phyloP scores from a whole-genome alignment of 2,888 invertebrate genomes.

The Lasioglossum vierecki region DNA sequence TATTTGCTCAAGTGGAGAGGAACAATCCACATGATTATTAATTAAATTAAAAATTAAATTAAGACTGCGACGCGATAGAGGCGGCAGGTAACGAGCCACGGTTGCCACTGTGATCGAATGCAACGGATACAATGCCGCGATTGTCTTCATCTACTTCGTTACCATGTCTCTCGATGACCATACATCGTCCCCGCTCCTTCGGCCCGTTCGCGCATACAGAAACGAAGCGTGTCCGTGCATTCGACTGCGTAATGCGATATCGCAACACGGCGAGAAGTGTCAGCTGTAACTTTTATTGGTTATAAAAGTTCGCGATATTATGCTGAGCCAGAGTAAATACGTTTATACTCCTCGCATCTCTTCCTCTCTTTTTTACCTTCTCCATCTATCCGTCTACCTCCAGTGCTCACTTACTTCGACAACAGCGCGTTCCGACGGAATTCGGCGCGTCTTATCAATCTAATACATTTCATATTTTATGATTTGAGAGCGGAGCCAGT shows the following conservation, averaged over 20 bases:
- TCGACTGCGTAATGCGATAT: constrained; percentile 67
- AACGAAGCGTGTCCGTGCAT: constrained; percentile 62
- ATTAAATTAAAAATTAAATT: too few relatives aligned
- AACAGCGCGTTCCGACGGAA: constrained; percentile 25
- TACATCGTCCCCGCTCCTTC: constrained; percentile 69
- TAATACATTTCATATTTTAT: constrained; percentile 81
- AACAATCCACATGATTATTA: too few relatives aligned
- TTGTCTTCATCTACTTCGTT: constrained; percentile 69
- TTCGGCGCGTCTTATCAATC: constrained; percentile 76
- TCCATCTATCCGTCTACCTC: constrained; percentile 24
- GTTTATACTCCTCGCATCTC: constrained; percentile 69
- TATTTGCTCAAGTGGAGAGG: too few relatives aligned
- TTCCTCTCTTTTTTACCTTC: constrained; percentile 9
- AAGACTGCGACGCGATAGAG: constrained; percentile 45
- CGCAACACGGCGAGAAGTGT: constrained; percentile 73
- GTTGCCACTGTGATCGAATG: constrained; percentile 31
- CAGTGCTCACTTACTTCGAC: constrained; percentile 12
- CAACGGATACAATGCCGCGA: constrained; percentile 63
- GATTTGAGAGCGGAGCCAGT: constrained; percentile 43
- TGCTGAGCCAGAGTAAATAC: constrained; percentile 79
- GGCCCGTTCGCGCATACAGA: constrained; percentile 1
- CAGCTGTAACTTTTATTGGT: constrained; percentile 82
- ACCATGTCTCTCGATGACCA: constrained; percentile 67
- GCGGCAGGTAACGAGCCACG: constrained; percentile 43
- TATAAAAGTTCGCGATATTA: constrained; percentile 80